Base-by-base conservation (phyloP, 2,797 vertebrate species). In the Pyrocephalus nanus region DNA sequence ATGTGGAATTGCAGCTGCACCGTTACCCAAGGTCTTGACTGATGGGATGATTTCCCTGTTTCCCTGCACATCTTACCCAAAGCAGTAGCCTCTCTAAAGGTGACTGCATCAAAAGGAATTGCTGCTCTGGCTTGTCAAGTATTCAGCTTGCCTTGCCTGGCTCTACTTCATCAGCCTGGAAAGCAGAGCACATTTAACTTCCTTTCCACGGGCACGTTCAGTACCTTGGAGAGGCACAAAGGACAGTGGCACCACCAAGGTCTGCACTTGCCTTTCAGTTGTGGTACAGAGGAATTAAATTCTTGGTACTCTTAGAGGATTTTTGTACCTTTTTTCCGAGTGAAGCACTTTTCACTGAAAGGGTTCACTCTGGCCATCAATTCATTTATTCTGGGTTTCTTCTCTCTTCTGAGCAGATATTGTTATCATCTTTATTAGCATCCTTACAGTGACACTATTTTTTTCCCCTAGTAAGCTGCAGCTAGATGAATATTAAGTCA, bases 41-140 rank as follows among this genome's bases (percentile, higher is more conserved):
- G 90, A 92, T 84, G 60, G 73, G 83, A 29, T 75, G 70, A 62
- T 93, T 90, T 86, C 6, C 3, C 58, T 70, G 8, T 90, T 94
- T 88, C 19, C 36, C 58, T 48, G 85, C 62, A 25, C 51, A 11
- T 78, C 55, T 66, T 60, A 42, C 12, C 58, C 62, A 92, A 95
- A 92, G 88, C 71, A 84, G 53, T 48, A 86, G 48, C 83, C 42
- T 92, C 74, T 94, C 77, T 42, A 76, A 93, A 93, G 80, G 88
- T 78, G 90, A 50, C 90, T 95, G 73, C 62, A 70, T 88, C 86
- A 53, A 73, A 90, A 88, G 86, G 81, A 90, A 79, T 90, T 62
- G 62, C 83, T 86, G 3, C 36, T 88, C 62, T 88, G 73, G 89
- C 66, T 60, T 88, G 80, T 89, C 80, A 67, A 40, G 70, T 50